Evolutionary conservation across 2,797 vertebrate genomes (phyloP), one percentile per base, ranked within the genome.

Genomic region (Antrozous pallidus): DNA sequence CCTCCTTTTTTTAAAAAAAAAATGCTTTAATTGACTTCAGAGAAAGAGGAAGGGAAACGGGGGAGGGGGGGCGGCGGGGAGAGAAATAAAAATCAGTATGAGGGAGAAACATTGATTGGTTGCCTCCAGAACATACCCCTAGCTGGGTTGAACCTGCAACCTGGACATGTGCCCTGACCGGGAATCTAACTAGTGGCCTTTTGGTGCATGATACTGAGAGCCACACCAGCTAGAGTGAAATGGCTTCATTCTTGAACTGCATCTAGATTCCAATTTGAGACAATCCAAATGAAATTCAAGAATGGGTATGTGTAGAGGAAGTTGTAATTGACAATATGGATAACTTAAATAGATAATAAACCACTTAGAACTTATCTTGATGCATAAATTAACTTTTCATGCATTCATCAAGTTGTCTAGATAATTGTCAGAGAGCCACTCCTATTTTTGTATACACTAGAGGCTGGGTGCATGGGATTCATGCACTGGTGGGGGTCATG

Each of bases 381-480:
- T 90, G n/a, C 31, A 12, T 74, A 65, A 88, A 78, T 89, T 88
- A 91, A 92, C 70, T 93, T 86, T 47, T 86, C 5, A 86, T 51
- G 33, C 49, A 12, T 79, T 80, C 51, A 83, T 83, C 40, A 28
- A 16, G 47, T 94, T 87, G 28, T 80, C 14, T 67, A 69, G 28
- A 24, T 36, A 33, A 84, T 67, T 96, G 8, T 91, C 38, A 94
- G 14, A 73, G 47, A 92, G 12, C 47, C 11, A 71, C 16, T 58
- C 20, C 5, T 74, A 16, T 82, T 94, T 91, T 79, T 81, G 24
- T 22, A 40, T 84, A 42, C 75, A 14, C 28, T 61, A 31, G 28
- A 61, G 58, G 58, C 26, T 0, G 2, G 28, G 28, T 61, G 28
- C 28, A 61, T 14, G 28, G 58, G 5, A 61, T 31, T 61, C 58